Base-by-base conservation (phyloP, 2,797 vertebrate genomes). In the Trichosurus vulpecula region DNA sequence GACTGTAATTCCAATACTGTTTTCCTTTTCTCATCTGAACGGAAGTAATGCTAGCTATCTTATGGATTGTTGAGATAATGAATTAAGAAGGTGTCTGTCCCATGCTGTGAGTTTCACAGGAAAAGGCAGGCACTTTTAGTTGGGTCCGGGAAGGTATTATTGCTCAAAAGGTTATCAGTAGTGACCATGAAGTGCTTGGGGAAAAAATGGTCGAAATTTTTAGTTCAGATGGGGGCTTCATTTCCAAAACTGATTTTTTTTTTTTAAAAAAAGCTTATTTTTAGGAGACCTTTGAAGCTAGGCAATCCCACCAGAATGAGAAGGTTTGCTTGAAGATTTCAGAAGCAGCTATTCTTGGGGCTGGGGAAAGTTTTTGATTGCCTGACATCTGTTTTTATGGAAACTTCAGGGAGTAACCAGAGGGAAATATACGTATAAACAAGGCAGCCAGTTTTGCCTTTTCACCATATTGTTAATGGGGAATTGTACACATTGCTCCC, bases 321-420 rank as follows among this genome's bases (percentile, higher is more conserved):
- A 56, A 14, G n/a, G 61, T 55, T 93, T 74, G 0, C 9, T 35
- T 74, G 95, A 95, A 66, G 56, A 90, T 57, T 96, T 91, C 52
- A 91, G 94, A 95, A 95, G 93, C 91, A 0, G 54, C 89, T 90
- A 91, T 29, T 90, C 94, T 92, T 9, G 2, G 90, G 93, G 94
- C 95, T 92, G 89, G 96, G 96, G 90, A n/a, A 95, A 96, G 97
- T 95, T 96, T 97, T 97, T 97, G 98, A 97, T 98, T 96, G 95
- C 96, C 96, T 96, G 96, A 93, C 97, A 98, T 97, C 97, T 98
- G 98, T 92, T 97, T 97, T 97, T 92, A 96, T 93, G 97, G 97
- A 96, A 97, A 97, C 97, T 96, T 97, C 95, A 95, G 97, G 97
- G 97, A 97, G 94, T 95, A 29, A 54, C 54, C 0, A 41, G 96